Percentiles rank a stretch among this genome's conserved stretches.
phyloP scores from a whole-genome alignment of 2,888 invertebrate genomes.

The Himalopsyche japonica region DNA sequence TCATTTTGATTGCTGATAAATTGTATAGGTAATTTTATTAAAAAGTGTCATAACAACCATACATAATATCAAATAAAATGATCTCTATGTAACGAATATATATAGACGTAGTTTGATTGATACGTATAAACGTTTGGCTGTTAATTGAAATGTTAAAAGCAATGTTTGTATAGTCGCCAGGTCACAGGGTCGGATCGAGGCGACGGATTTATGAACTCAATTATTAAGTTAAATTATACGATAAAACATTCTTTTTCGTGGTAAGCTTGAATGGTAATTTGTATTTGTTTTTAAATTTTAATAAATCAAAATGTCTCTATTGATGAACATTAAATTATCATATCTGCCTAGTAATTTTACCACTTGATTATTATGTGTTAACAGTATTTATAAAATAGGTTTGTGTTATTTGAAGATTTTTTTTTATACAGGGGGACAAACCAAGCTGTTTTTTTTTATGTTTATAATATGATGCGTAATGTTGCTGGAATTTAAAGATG shows the following conservation, averaged over 20 bases:
- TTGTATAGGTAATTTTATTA: constrained; percentile 13
- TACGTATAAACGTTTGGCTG: neutral
- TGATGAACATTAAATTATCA: neutral
- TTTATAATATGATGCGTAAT: neutral
- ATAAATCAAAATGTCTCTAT: constrained; percentile 4
- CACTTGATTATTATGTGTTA: neutral
- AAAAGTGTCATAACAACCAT: neutral
- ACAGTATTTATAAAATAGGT: neutral
- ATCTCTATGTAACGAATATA: neutral
- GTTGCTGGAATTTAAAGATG: too few relatives aligned
- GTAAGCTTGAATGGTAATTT: neutral
- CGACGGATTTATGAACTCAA: neutral
- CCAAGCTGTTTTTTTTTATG: neutral
- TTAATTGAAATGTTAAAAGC: constrained; percentile 25
- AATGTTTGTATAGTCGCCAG: neutral
- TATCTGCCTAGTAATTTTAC: neutral
- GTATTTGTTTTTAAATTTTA: constrained; percentile 1
- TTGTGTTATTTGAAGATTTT: neutral
- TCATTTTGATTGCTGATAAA: constrained; percentile 39
- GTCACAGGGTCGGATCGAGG: neutral
- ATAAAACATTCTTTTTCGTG: constrained; percentile 7
- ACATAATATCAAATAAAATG: neutral
- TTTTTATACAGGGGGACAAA: neutral
- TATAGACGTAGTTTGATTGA: neutral
- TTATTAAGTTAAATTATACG: constrained; percentile 4